Evolutionary conservation across 2,797 vertebrate genomes (phyloP), one percentile per base, ranked within the genome.

Genomic region (Lagorchestes hirsutus): DNA sequence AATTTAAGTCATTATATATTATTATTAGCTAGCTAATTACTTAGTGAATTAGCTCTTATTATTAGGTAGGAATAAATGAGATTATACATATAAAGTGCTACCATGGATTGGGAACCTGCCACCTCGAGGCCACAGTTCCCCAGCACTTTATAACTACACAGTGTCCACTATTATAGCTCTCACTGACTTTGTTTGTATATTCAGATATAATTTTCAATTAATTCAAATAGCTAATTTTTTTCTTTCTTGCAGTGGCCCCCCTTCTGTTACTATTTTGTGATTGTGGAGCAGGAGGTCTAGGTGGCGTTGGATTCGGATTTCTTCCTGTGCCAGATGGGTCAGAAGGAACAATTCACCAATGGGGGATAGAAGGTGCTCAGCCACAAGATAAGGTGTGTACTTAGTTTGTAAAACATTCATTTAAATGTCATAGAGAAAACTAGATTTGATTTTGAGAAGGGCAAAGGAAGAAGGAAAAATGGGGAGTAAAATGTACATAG

Each of bases 291-390:
- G 94, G 97, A 0, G 62, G 94, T 55, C 55, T 54, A 14, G 97
- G 96, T 95, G 98, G 98, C 74, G 98, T 96, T 54, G 95, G 97
- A 40, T 56, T 97, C 95, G 97, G 97, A 31, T 99, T 99, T 98
- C 97, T 98, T 95, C 99, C 99, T 11, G 98, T 99, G 56, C 99
- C 99, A 31, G 98, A 99, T 97, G 98, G 98, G 13, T 98, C 98
- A n/a, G 99, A 98, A 97, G 98, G 99, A 40, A 98, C 98, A 91
- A 98, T 99, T 97, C 99, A 98, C 94, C 98, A 97, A 0, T 99
- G 99, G 99, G 99, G 98, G 97, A 99, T 99, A 12, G 99, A 99
- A 98, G 99, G 99, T 90, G 99, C 99, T 93, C 98, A 98, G 54
- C 99, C 99, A 93, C 98, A 99, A 98, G 99, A 99, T 97, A 98